Evolutionary conservation across 2,113 vertebrate species (phyloP).

Genomic region (Spea bombifrons): DNA sequence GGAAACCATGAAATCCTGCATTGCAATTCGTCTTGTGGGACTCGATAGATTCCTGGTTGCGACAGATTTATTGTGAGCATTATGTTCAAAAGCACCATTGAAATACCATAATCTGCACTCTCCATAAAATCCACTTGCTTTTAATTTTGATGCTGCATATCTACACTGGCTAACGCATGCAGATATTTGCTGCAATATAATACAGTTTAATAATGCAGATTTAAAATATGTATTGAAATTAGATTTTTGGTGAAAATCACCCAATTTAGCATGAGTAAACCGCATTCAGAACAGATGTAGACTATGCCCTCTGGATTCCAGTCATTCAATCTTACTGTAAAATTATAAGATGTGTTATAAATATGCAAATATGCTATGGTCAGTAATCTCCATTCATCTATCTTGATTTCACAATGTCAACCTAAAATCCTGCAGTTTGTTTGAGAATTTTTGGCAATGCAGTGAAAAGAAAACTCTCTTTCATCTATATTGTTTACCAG

Average conservation of each 20-base stretch:
- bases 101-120: conserved; percentile 1
- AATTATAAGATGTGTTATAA: neutral
- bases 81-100: neutral
- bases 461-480: neutral
- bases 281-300: neutral
- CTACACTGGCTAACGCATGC: neutral
- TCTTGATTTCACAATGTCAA: conserved; percentile 5
- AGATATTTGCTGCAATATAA: neutral
- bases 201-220: neutral
- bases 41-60: neutral
- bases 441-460: neutral
- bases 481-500: too few species aligned
- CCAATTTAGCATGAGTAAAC: neutral
- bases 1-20: neutral
- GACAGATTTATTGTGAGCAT: neutral
- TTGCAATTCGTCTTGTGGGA: neutral
- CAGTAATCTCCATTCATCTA: neutral
- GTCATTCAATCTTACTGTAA: neutral
- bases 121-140: neutral
- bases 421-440: neutral
- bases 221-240: neutral
- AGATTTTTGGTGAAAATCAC: neutral
- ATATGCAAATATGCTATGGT: conserved; percentile 14
- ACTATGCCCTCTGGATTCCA: neutral
- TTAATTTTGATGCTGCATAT: neutral